Evolutionary conservation across 2,113 vertebrate genomes (phyloP), one percentile per base, ranked within the genome.

Genomic region (Xyliphius kryptos): DNA sequence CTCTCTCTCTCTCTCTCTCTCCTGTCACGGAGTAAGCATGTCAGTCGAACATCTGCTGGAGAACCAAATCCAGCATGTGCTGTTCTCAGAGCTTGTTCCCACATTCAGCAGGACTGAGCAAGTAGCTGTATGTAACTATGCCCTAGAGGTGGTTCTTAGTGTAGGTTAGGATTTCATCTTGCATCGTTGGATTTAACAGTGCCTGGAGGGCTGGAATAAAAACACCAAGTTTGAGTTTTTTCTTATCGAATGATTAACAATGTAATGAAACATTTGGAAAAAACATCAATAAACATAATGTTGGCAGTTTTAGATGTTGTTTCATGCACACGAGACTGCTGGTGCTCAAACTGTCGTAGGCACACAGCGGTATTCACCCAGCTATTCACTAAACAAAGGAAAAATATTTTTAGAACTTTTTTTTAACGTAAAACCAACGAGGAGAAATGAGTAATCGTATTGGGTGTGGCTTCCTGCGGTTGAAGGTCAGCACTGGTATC

Each of bases 401-500:
- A n/a, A n/a, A n/a, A n/a, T n/a, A n/a, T n/a, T n/a, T n/a, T n/a
- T n/a, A n/a, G n/a, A n/a, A n/a, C n/a, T n/a, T n/a, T n/a, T 53
- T 54, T 38, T 6, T n/a, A 26, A n/a, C 16, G 17, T 16, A 62
- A 47, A 55, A 59, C 72, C 19, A 14, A 36, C 63, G 67, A 64
- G 51, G 46, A 32, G 15, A 46, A 46, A 41, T 14, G 40, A 36
- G 49, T 15, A 40, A 32, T 6, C 7, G 22, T 21, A 9, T 48
- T 48, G 48, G 22, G 41, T 37, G 53, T 26, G 40, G 38, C 21
- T 73, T 77, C 72, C 79, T 66, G 69, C 55, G 73, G 79, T 74
- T 83, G 80, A 89, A 89, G 83, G 87, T 87, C 83, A 80, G 71
- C 32, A 61, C 59, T 12, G 74, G 77, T 51, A 8, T 36, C 68